Evolutionary conservation across 2,797 vertebrate genomes (phyloP).

Genomic region (Alca torda): DNA sequence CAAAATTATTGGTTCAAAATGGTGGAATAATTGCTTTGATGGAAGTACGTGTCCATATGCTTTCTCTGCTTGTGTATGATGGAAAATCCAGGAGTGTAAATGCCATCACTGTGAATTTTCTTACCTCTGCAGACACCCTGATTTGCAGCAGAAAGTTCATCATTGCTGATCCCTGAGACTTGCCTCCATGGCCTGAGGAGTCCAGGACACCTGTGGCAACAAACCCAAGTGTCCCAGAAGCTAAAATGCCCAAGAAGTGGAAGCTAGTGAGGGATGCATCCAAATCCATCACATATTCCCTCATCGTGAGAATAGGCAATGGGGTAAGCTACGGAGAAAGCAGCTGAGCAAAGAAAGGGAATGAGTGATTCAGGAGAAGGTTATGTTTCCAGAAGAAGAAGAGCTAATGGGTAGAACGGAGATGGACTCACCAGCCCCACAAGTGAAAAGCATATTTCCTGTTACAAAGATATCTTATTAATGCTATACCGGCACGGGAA

Average conservation of each 20-base stretch:
- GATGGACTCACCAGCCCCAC: neutral
- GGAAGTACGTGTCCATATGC: too few species aligned
- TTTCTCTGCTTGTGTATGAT: neutral
- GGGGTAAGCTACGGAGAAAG: neutral
- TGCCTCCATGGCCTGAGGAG: neutral
- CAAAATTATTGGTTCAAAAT: neutral
- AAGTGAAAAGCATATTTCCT: neutral
- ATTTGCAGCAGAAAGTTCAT: neutral
- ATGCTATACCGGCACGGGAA: neutral
- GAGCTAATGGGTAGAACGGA: neutral
- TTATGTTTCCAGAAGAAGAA: neutral
- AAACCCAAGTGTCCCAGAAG: neutral
- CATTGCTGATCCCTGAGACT: neutral
- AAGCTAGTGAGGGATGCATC: neutral
- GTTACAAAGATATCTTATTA: neutral
- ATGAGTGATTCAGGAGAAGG: neutral
- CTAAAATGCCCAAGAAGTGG: neutral
- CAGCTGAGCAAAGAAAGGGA: neutral
- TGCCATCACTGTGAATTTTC: neutral
- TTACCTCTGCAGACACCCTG: neutral
- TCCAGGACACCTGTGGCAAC: neutral
- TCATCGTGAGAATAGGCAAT: fast-evolving
- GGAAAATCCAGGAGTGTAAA: neutral
- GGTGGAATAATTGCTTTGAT: neutral
- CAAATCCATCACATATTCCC: neutral